Base-by-base conservation (phyloP, 2,113 vertebrate species). In the Catharus fuscescens region DNA sequence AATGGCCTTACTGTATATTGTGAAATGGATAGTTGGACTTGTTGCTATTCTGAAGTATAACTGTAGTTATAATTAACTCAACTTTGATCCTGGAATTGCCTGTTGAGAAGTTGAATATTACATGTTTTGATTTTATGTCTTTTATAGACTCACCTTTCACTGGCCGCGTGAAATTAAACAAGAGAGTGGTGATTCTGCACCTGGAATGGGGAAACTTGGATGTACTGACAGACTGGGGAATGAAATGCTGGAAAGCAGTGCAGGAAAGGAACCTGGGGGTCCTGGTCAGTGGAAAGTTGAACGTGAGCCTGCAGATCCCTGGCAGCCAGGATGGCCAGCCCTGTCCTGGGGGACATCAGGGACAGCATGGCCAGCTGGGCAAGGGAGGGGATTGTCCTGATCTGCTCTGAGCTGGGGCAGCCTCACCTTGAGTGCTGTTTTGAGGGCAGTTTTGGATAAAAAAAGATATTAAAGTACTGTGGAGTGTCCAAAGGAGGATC, bases 231-330 rank as follows among this genome's bases (percentile, higher is more conserved):
- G 45, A 18, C 14, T 44, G 56, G 10, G 6, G 12, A 61, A 82
- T 6, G 45, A 61, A 12, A 61, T 0, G 5, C 25, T 31, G 38
- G 10, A 53, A 4, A 61, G 4, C 20, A 36, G 20, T 5, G 14
- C 25, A 18, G 1, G 44, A 5, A 34, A 76, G 5, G 25, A 44
- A 9, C 17, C 36, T 59, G 36, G 5, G 7, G 10, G 3, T 34
- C 10, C 26, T 32, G 61, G 14, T 14, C 0, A 0, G 2, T 59
- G 44, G 3, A 4, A 50, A 59, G 10, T 1, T 59, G 36, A 36
- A 1, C 25, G 3, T 1, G 21, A 77, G 36, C 0, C 53, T 76
- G 53, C 44, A 59, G 52, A 31, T 52, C 53, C 62, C 44, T 32
- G 71, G 25, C 60, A 77, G 31, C 36, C 71, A 44, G 52, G 53